Evolutionary conservation across 2,888 invertebrate genomes (phyloP).

Genomic region (Ametastegia equiseti): DNA sequence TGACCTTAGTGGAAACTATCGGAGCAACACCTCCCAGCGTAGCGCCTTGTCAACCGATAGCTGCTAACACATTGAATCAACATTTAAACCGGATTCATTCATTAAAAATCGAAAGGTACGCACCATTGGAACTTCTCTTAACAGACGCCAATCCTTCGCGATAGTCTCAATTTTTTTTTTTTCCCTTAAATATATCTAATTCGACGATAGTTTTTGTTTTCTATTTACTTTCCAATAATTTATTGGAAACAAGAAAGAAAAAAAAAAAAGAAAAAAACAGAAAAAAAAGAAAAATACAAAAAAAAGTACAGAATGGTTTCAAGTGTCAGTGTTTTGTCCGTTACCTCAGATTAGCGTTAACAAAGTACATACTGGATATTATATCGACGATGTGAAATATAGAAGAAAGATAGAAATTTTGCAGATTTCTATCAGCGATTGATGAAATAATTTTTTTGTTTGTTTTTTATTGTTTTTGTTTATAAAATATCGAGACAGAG

Average conservation of each 20-base stretch:
- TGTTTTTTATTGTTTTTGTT: no score
- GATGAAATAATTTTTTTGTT: conserved; percentile 22
- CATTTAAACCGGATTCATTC: conserved; percentile 68
- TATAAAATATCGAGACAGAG: background rate
- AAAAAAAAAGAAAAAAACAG: background rate
- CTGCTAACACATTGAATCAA: conserved; percentile 66
- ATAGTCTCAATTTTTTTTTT: conserved; percentile 66
- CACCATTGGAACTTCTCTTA: conserved; percentile 67
- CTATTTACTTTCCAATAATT: conserved; percentile 32
- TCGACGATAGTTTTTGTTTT: conserved; percentile 48
- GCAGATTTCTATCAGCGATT: background rate
- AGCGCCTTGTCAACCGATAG: conserved; percentile 68
- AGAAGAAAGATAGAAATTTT: background rate
- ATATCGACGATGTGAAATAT: conserved; percentile 2
- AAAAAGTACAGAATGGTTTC: background rate
- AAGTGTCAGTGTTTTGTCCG: conserved; percentile 15
- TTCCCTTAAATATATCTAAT: conserved; percentile 44
- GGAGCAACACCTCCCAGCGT: conserved; percentile 64
- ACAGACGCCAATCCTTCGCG: conserved; percentile 70
- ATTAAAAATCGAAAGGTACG: conserved; percentile 66
- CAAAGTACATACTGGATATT: conserved; percentile 35
- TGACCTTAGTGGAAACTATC: conserved; percentile 63
- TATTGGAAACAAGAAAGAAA: no score
- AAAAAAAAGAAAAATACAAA: background rate
- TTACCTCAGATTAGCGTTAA: conserved; percentile 25